Percentiles rank a stretch among this genome's conserved stretches.
These are phyloP conservation scores for Chydorus sphaericus DNA, from an alignment of 2,888 invertebrate genomes.

Conservation along the genomic window DNA sequence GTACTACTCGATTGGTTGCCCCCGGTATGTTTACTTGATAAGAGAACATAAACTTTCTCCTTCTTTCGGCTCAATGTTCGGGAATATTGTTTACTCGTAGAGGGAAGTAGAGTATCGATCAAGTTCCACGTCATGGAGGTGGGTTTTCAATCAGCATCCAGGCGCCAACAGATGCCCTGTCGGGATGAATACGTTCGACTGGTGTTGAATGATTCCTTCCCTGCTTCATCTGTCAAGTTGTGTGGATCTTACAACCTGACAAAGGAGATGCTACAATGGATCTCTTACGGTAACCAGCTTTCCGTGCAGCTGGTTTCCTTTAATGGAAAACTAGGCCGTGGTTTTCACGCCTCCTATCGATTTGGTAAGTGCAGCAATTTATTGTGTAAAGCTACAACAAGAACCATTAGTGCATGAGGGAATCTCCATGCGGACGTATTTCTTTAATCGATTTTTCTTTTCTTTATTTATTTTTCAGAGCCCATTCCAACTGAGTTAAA, in stretches of 20 bases:
- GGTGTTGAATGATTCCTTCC: slow-evolving; percentile 15
- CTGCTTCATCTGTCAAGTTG: slow-evolving; percentile 15
- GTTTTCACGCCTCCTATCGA: slow-evolving; percentile 50
- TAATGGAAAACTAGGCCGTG: slow-evolving; percentile 45
- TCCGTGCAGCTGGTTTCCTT: slow-evolving; percentile 47
- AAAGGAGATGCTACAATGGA: slow-evolving; percentile 29
- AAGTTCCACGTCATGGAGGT: slow-evolving; percentile 35
- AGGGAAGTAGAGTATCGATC: not conserved
- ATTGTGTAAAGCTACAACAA: no score
- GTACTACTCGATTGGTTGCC: slow-evolving; percentile 52
- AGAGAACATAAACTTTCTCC: not conserved
- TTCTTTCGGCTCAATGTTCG: not conserved
- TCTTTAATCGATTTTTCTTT: no score
- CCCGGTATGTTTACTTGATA: slow-evolving; percentile 38
- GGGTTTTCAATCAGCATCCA: slow-evolving; percentile 16
- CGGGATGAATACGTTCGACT: slow-evolving; percentile 9
- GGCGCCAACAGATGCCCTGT: not conserved
- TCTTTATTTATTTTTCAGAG: not conserved
- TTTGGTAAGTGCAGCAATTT: slow-evolving; percentile 39
- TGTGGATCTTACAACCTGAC: slow-evolving; percentile 21
- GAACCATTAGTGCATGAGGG: no score
- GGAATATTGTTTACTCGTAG: no score
- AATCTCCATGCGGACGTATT: no score
- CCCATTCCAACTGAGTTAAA: not conserved
- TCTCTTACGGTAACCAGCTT: slow-evolving; percentile 46